Conservation (phyloP, 2,113 vertebrate species). For the Amphilophus citrinellus region DNA sequence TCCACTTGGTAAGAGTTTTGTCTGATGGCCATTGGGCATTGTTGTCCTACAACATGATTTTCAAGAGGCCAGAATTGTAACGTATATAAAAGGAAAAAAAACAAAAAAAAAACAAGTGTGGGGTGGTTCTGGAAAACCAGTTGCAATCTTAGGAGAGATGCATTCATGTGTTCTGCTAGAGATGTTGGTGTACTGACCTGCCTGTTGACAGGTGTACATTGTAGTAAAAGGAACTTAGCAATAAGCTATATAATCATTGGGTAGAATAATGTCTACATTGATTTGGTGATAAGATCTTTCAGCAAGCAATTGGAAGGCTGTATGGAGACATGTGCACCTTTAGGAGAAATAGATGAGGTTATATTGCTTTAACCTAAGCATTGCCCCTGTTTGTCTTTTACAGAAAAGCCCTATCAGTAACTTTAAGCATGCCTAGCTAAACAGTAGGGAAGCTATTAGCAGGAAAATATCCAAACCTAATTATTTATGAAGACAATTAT, state of each 20-base stretch:
- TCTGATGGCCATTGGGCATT: not conserved
- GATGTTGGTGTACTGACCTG: constrained; percentile 22
- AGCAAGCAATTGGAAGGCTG: constrained; percentile 36
- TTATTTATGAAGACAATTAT: constrained; percentile 70
- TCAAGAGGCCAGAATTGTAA: not conserved
- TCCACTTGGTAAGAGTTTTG: not conserved
- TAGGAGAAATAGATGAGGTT: constrained; percentile 33
- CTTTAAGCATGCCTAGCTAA: constrained; percentile 26
- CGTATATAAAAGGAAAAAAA: not conserved
- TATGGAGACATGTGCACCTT: constrained; percentile 18
- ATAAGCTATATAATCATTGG: constrained; percentile 23
- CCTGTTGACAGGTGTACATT: constrained; percentile 5
- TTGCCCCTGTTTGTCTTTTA: constrained; percentile 56
- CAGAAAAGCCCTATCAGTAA: constrained; percentile 40
- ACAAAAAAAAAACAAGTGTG: not conserved
- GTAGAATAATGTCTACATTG: constrained; percentile 12
- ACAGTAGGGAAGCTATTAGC: constrained; percentile 41
- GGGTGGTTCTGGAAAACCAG: constrained; percentile 1
- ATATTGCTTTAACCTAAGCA: constrained; percentile 45
- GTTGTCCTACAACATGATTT: not conserved
- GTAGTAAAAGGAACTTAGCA: not conserved
- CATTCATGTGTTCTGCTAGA: not conserved
- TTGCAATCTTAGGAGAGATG: constrained; percentile 1
- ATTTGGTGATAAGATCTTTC: constrained; percentile 41
- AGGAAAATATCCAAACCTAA: constrained; percentile 47